Evolutionary conservation across 2,888 invertebrate species (phyloP), one percentile per base, ranked within the genome.

Genomic region (Pyrrhosoma nymphula): DNA sequence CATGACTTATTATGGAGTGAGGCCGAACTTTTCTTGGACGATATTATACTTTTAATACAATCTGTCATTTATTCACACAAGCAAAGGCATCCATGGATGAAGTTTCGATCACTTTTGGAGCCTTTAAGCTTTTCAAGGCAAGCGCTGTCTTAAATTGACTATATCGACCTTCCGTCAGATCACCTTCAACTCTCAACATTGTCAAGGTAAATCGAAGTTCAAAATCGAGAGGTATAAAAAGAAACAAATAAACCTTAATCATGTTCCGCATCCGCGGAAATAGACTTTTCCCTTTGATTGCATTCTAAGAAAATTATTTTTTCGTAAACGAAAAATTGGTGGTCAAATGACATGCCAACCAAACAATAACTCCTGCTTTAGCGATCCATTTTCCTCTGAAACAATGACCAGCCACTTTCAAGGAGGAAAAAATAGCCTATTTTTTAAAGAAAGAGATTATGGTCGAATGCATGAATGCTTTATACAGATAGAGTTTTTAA

Each of bases 121-220:
- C 18, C 35, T 82, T 20, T 55, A 12, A 23, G 23, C 26, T 89
- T 89, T 55, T 55, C 89, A 89, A 89, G 89, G 89, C 89, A 56
- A 89, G 8, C 12, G 10, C 56, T 89, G 3, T 56, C 35, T 89
- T 89, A 12, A 89, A 89, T 55, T 89, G 47, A n/a, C n/a, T 55
- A n/a, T 23, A 55, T 47, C 47, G 89, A 89, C 89, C 89, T 89
- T 89, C 56, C 55, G 56, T 55, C 56, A 89, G 23, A 23, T 26
- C 47, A 89, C 89, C 89, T 89, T 55, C 55, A 55, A 12, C 89
- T 89, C 89, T 89, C 47, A 47, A 26, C 89, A 56, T 89, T 56
- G 47, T 89, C 89, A 89, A 89, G 89, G 89, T 55, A 39, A 89
- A 47, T 26, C 89, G 89, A 89, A 89, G 89, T 89, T 89, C 89